Base-by-base conservation (phyloP, 1,140 invertebrate genomes). In the Microplitis mediator region DNA sequence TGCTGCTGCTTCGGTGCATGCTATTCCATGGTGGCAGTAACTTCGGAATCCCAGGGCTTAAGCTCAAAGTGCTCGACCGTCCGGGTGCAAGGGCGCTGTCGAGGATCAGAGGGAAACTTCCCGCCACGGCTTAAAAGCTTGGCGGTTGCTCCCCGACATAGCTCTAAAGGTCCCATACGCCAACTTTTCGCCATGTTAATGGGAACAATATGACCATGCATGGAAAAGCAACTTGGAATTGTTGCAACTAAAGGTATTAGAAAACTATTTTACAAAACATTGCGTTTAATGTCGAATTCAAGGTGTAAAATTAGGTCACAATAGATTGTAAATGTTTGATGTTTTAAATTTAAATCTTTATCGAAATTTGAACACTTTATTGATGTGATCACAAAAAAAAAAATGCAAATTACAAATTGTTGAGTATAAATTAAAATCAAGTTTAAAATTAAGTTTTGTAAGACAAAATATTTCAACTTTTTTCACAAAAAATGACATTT, bases 101-200 rank as follows among this genome's bases (percentile, higher is more conserved):
- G 82, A 84, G 86, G 86, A 87, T 87, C 85, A 87, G 84, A 82
- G 85, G 84, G 79, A 86, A 86, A 86, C 82, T 87, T 87, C 80
- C 82, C 83, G 84, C 81, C 82, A 75, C 78, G 84, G 86, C 84
- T 86, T 87, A 87, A 87, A 84, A 85, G 86, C 84, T 86, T 86
- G 82, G 83, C 78, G 85, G 84, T 85, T 85, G 82, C 83, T 84
- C 81, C 81, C 78, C 81, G 36, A 61, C 68, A 35, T 69, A 68
- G 60, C 61, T 72, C 45, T 73, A 11, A 65, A 51, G 62, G 63
- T 16, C 56, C 56, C 73, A 45, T 72, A 36, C 74, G 69, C 76
- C 78, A 80, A 85, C 84, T 86, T 85, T 86, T 83, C 84, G 81
- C 80, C 79, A 79, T 82, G 84, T 85, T 86, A 86, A 86, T 85